These are phyloP conservation scores for Holcopasites calliopsidis DNA, from an alignment of 1,140 invertebrate genomes.

Conservation along the genomic window DNA sequence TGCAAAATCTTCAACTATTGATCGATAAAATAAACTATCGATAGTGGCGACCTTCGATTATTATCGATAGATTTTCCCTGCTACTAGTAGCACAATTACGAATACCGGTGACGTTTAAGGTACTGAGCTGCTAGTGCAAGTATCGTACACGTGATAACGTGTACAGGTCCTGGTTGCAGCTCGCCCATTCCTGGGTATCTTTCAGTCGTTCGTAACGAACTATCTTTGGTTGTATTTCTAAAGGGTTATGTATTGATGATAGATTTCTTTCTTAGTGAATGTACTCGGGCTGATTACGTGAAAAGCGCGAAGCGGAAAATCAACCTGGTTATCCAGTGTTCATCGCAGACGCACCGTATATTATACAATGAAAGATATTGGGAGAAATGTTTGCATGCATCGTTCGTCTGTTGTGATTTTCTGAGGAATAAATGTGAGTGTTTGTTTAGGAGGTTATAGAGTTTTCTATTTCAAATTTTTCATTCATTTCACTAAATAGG, in stretches of 20 bases:
- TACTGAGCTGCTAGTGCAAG: neutral
- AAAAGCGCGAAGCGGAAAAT: slow-evolving; percentile 11
- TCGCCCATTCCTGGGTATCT: neutral
- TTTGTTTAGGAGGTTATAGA: neutral
- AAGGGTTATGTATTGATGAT: neutral
- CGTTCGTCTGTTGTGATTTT: neutral
- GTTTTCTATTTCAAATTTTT: neutral
- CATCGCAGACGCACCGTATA: neutral
- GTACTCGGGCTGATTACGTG: slow-evolving; percentile 9
- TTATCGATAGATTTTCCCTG: no score
- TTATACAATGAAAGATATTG: neutral
- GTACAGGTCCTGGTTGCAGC: slow-evolving; percentile 11
- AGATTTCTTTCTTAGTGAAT: slow-evolving; percentile 4
- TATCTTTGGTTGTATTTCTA: neutral
- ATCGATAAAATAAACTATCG: no score
- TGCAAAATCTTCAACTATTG: no score
- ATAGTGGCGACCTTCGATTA: no score
- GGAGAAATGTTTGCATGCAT: neutral
- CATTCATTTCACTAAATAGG: no score
- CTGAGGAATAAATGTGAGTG: slow-evolving; percentile 9
- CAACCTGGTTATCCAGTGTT: slow-evolving; percentile 10
- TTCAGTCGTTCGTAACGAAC: slow-evolving; percentile 14
- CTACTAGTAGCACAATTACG: no score
- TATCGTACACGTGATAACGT: slow-evolving; percentile 32
- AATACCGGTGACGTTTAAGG: slow-evolving; percentile 29